A percentile compares a stretch with the other conserved stretches of the same genome.
phyloP scores from a whole-genome alignment of 1,140 invertebrate species.

The Helicoverpa armigera region DNA sequence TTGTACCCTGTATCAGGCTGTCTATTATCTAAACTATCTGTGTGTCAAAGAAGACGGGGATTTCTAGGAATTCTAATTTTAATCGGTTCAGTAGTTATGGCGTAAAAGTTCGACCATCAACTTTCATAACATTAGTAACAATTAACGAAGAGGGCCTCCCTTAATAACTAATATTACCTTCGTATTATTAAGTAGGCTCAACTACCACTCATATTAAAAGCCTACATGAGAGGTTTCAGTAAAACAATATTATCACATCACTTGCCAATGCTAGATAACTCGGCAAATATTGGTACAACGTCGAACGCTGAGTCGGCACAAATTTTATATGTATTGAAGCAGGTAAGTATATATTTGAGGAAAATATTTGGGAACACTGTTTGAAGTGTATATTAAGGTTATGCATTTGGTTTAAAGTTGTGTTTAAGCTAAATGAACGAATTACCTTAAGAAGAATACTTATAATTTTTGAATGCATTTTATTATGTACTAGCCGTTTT shows the following conservation, averaged over 20 bases:
- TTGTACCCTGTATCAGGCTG: too few relatives aligned
- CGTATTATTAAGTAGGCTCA: background rate
- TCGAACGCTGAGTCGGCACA: background rate
- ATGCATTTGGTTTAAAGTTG: too few relatives aligned
- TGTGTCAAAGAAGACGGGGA: too few relatives aligned
- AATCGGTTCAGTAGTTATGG: background rate
- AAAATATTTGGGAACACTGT: background rate
- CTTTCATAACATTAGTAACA: background rate
- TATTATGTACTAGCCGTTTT: background rate
- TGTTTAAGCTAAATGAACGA: too few relatives aligned
- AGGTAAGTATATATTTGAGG: background rate
- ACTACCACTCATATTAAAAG: background rate
- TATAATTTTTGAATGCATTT: too few relatives aligned
- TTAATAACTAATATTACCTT: background rate
- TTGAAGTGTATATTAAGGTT: too few relatives aligned
- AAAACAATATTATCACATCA: slow-evolving; percentile 16
- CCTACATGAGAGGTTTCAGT: background rate
- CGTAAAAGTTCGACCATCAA: background rate
- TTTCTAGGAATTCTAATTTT: too few relatives aligned
- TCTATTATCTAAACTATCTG: too few relatives aligned
- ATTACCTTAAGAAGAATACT: too few relatives aligned
- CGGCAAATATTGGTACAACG: background rate
- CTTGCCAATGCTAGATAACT: background rate
- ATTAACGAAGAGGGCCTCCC: background rate
- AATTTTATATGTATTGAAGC: background rate